Conservation (phyloP, 2,113 vertebrate species). For the Odontophorus gujanensis region DNA sequence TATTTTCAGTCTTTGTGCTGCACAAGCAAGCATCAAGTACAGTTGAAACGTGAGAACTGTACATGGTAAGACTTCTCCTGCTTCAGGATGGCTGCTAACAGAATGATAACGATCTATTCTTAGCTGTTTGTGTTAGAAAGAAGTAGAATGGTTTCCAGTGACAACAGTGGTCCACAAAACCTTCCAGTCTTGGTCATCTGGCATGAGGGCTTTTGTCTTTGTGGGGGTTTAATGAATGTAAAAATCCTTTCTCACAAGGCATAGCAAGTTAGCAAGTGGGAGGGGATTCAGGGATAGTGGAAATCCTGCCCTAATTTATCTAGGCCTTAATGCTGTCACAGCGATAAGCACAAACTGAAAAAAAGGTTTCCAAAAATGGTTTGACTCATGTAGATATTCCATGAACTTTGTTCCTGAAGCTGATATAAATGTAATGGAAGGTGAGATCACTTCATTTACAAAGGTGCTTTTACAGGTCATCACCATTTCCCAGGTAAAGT, state of each 20-base stretch:
- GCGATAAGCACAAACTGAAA: not conserved
- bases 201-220: not conserved
- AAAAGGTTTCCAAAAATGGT: conserved; percentile 5
- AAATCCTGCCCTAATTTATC: conserved; percentile 42
- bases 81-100: not conserved
- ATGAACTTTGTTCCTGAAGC: not conserved
- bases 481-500: not conserved
- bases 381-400: not conserved
- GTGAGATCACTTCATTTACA: conserved; percentile 4
- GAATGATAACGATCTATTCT: not conserved
- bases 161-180: not conserved
- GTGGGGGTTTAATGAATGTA: not conserved
- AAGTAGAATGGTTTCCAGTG: not conserved
- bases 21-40: not conserved
- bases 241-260: not conserved
- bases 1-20: not conserved
- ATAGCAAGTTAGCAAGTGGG: not conserved
- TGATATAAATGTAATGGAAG: not conserved
- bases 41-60: not conserved
- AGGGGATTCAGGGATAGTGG: not conserved
- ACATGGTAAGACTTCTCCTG: not conserved
- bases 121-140: not conserved
- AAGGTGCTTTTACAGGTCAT: not conserved
- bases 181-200: not conserved
- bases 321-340: not conserved